Evolutionary conservation across 2,797 vertebrate species (phyloP).

Genomic region (Carcharodon carcharias): DNA sequence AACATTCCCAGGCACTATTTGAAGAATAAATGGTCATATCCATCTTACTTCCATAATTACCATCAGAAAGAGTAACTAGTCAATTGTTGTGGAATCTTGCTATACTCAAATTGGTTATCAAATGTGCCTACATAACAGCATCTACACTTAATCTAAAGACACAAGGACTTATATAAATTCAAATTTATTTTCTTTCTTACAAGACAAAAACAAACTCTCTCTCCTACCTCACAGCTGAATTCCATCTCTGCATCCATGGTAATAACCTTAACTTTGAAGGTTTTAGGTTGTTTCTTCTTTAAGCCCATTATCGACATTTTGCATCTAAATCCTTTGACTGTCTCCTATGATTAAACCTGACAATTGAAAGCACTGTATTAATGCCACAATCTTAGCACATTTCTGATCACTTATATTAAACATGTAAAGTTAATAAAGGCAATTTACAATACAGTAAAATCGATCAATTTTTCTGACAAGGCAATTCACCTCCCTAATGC

Average conservation of each 20-base stretch:
- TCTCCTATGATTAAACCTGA: neutral
- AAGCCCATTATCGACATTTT: slow-evolving; percentile 81
- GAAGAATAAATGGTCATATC: neutral
- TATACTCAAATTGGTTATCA: neutral
- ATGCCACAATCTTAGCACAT: neutral
- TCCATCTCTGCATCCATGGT: slow-evolving; percentile 93
- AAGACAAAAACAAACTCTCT: neutral
- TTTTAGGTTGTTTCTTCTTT: slow-evolving; percentile 87
- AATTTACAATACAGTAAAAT: neutral
- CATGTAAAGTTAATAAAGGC: neutral
- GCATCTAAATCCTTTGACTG: neutral
- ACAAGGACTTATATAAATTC: neutral
- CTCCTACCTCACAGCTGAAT: slow-evolving; percentile 82
- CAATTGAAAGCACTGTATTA: neutral
- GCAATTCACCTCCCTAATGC: neutral
- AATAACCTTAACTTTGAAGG: slow-evolving; percentile 85
- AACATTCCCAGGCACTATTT: neutral
- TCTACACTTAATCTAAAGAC: neutral
- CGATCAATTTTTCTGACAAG: neutral
- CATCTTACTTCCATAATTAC: neutral
- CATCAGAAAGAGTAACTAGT: neutral
- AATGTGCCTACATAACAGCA: neutral
- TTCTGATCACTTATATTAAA: neutral
- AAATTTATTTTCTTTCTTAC: neutral
- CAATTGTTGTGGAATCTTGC: neutral